Evolutionary conservation across 2,113 vertebrate genomes (phyloP).

Genomic region (Megaceryle maxima): DNA sequence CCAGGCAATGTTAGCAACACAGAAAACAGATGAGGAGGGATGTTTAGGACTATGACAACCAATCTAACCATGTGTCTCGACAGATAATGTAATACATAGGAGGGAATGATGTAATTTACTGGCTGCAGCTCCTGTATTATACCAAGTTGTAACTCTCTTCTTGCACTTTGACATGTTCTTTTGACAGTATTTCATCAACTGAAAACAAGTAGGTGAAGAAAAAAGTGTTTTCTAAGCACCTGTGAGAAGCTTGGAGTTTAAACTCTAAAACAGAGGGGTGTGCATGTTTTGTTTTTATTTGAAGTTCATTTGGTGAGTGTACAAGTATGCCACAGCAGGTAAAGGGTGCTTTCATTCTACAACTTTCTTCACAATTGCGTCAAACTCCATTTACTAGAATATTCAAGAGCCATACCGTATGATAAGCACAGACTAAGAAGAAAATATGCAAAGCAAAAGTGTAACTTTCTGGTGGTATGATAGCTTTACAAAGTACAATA

Average conservation of each 20-base stretch:
- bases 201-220: background rate
- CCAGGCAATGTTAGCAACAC: background rate
- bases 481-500: background rate
- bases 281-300: background rate
- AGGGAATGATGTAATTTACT: slow-evolving; percentile 1
- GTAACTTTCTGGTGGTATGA: background rate
- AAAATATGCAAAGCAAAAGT: background rate
- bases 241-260: background rate
- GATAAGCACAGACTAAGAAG: background rate
- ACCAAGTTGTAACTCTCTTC: background rate
- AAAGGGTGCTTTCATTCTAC: background rate
- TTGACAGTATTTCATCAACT: background rate
- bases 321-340: background rate
- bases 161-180: background rate
- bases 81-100: background rate
- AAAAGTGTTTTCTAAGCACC: background rate
- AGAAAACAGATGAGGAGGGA: background rate
- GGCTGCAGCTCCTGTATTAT: background rate
- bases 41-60: background rate
- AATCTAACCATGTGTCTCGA: background rate
- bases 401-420: background rate
- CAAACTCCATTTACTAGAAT: background rate
- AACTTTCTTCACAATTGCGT: background rate
- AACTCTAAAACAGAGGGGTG: background rate
- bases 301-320: background rate